Conservation (phyloP, 1,140 invertebrate species). For the Drosophila grimshawi region DNA sequence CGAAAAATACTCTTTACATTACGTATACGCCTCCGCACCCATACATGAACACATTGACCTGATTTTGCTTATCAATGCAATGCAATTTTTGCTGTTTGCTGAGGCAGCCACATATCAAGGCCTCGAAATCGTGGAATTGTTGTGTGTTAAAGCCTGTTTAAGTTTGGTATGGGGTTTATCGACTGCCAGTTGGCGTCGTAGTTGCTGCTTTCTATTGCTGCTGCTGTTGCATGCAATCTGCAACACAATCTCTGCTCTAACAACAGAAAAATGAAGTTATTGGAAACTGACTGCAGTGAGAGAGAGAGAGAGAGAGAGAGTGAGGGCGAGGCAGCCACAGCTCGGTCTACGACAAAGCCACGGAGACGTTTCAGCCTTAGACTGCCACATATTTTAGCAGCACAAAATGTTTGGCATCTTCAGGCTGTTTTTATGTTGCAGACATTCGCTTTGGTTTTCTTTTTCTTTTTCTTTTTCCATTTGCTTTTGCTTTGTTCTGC, state of each 20-base stretch:
- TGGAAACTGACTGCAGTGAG: constrained; percentile 72
- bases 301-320: neutral
- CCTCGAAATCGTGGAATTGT: constrained; percentile 14
- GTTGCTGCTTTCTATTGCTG: neutral
- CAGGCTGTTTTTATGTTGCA: constrained; percentile 58
- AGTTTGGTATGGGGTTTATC: constrained; percentile 29
- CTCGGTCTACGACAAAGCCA: constrained; percentile 44
- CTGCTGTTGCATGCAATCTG: constrained; percentile 56
- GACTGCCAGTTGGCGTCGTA: constrained; percentile 31
- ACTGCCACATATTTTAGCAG: constrained; percentile 50
- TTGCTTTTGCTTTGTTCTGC: constrained; percentile 21
- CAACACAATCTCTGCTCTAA: constrained; percentile 81
- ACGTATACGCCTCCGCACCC: constrained; percentile 63
- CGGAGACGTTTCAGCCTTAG: constrained; percentile 9
- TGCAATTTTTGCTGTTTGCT: constrained; percentile 61
- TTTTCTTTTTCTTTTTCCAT: constrained; percentile 9
- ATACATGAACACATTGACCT: constrained; percentile 51
- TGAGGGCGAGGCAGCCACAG: constrained; percentile 52
- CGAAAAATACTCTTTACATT: constrained; percentile 72
- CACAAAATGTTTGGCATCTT: constrained; percentile 79
- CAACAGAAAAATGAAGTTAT: constrained; percentile 82
- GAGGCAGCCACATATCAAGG: constrained; percentile 55
- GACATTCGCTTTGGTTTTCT: constrained; percentile 31
- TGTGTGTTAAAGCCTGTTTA: constrained; percentile 3
- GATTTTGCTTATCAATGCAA: constrained; percentile 79